Conservation (phyloP, 2,888 invertebrate genomes). For the Philereme transversata region DNA sequence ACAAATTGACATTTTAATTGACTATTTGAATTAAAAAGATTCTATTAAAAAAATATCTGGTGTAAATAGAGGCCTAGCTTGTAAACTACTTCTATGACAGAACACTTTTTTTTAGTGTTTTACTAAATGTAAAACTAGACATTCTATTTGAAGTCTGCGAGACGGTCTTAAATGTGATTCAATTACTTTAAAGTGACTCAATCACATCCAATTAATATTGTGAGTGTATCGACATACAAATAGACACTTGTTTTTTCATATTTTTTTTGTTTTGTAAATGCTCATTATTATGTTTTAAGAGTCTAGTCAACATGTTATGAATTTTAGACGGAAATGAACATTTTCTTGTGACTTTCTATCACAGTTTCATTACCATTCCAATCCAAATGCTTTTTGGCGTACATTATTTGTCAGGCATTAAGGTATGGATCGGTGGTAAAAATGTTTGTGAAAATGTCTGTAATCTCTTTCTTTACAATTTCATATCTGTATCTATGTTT, state of each 20-base stretch:
- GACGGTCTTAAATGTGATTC: background rate
- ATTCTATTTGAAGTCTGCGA: too few relatives aligned
- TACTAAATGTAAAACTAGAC: too few relatives aligned
- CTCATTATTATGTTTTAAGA: conserved; percentile 82
- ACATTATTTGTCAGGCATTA: conserved; percentile 42
- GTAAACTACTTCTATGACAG: too few relatives aligned
- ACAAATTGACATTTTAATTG: too few relatives aligned
- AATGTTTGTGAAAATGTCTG: conserved; percentile 35
- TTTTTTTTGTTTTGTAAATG: conserved; percentile 78
- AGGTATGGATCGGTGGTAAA: conserved; percentile 47
- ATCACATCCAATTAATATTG: conserved; percentile 41
- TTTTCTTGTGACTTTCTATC: conserved; percentile 46
- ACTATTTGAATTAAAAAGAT: too few relatives aligned
- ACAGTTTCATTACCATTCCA: conserved; percentile 55
- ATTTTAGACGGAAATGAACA: conserved; percentile 67
- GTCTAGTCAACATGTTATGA: conserved; percentile 81
- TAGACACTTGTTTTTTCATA: conserved; percentile 33
- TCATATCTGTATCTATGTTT: conserved; percentile 23
- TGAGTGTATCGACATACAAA: conserved; percentile 49
- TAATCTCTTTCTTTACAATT: conserved; percentile 34
- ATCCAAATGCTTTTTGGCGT: conserved; percentile 36
- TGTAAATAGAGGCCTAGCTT: too few relatives aligned
- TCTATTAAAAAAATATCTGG: too few relatives aligned
- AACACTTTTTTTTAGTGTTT: too few relatives aligned
- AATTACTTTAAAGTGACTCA: background rate